phyloP scores from a whole-genome alignment of 2,888 invertebrate genomes.

The Ophion costatus region DNA sequence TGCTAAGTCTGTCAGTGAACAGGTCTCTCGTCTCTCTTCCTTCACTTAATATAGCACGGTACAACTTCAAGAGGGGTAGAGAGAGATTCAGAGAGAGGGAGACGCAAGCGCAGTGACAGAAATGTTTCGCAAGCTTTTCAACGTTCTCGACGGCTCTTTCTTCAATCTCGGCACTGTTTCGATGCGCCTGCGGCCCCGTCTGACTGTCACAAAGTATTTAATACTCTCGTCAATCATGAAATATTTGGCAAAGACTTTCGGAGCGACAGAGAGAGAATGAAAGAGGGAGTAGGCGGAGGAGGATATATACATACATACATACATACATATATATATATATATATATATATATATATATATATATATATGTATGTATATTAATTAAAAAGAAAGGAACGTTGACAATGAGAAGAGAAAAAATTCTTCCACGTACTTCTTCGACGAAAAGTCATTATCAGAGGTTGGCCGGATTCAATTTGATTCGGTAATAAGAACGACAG shows the following conservation, averaged over 20 bases:
- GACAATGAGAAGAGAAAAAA: conserved; percentile 48
- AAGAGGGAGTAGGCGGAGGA: neutral
- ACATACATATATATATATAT: neutral
- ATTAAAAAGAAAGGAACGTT: conserved; percentile 6
- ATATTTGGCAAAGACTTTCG: neutral
- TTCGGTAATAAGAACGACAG: conserved; percentile 58
- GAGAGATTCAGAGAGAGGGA: neutral
- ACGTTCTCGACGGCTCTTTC: neutral
- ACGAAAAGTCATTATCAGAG: conserved; percentile 64
- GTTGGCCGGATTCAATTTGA: conserved; percentile 64
- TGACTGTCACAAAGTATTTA: neutral
- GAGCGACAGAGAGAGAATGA: neutral
- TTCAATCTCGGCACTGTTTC: too few species aligned
- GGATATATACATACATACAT: too few species aligned
- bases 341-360: neutral
- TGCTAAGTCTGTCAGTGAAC: too few species aligned
- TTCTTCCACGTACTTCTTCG: conserved; percentile 45
- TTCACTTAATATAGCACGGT: neutral
- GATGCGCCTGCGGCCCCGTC: neutral
- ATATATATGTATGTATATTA: neutral
- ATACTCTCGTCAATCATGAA: neutral
- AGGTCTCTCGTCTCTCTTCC: too few species aligned
- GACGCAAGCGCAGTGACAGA: neutral
- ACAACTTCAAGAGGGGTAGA: neutral
- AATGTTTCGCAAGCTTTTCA: neutral